A percentile compares a stretch with the other conserved stretches of the same genome.
Evolutionary conservation across 2,888 invertebrate genomes (phyloP).

Genomic region (Temnothorax ravouxi): DNA sequence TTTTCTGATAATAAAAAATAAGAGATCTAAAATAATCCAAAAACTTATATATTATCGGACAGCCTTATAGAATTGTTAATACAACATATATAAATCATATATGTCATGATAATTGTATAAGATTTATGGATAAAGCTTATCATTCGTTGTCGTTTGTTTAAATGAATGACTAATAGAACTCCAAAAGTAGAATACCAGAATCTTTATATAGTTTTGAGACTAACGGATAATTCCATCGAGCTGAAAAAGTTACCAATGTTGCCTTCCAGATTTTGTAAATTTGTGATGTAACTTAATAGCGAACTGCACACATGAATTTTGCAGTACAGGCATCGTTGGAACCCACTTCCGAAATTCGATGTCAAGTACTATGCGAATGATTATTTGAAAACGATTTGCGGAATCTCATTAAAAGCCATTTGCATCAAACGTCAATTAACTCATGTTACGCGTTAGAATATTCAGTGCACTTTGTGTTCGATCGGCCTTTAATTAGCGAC

Average conservation of each 20-base stretch:
- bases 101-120: not conserved
- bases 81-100: not conserved
- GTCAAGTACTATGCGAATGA: constrained; percentile 38
- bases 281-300: constrained; percentile 15
- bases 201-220: not conserved
- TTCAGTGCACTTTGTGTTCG: constrained; percentile 47
- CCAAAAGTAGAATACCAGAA: not conserved
- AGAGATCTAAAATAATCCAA: not conserved
- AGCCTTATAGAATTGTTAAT: not conserved
- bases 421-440: constrained; percentile 48
- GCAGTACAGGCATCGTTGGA: constrained; percentile 14
- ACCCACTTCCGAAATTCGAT: constrained; percentile 47
- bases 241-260: not conserved
- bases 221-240: not conserved
- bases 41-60: not conserved
- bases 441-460: constrained; percentile 50
- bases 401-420: constrained; percentile 45
- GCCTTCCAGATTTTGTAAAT: not conserved
- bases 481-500: constrained; percentile 61
- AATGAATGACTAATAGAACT: not conserved
- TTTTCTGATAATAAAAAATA: not conserved
- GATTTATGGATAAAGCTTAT: constrained; percentile 23
- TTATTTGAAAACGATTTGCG: constrained; percentile 50
- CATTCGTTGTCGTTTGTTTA: not conserved
- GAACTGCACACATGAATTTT: constrained; percentile 21